These are phyloP conservation scores for Ceuthmochares aereus DNA, from an alignment of 2,113 vertebrate species.

Conservation along the genomic window DNA sequence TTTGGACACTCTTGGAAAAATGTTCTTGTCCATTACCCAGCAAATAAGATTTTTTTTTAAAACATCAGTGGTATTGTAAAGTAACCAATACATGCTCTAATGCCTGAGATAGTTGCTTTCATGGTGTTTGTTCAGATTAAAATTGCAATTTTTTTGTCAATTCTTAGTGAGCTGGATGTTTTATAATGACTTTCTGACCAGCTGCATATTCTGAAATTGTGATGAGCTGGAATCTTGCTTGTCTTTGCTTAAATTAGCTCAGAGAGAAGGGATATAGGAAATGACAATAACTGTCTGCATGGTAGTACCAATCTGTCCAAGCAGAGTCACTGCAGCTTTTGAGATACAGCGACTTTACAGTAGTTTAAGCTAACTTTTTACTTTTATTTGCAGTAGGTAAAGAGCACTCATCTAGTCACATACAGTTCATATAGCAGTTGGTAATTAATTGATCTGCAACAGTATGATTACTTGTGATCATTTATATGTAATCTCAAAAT, in stretches of 20 bases:
- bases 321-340: background rate
- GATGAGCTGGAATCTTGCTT: background rate
- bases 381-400: background rate
- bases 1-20: background rate
- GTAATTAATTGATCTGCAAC: background rate
- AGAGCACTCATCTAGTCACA: background rate
- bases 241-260: background rate
- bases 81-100: background rate
- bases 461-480: background rate
- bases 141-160: background rate
- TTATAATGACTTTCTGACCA: background rate
- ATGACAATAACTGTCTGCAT: fast-evolving
- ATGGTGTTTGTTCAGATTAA: background rate
- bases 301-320: background rate
- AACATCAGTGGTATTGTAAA: background rate
- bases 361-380: background rate
- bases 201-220: background rate
- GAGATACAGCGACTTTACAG: background rate
- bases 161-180: background rate
- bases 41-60: background rate
- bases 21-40: background rate
- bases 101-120: background rate
- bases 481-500: background rate
- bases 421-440: background rate
- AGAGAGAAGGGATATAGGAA: background rate